These are phyloP conservation scores for Pachyramphus minor DNA, from an alignment of 2,113 vertebrate species.

Conservation along the genomic window DNA sequence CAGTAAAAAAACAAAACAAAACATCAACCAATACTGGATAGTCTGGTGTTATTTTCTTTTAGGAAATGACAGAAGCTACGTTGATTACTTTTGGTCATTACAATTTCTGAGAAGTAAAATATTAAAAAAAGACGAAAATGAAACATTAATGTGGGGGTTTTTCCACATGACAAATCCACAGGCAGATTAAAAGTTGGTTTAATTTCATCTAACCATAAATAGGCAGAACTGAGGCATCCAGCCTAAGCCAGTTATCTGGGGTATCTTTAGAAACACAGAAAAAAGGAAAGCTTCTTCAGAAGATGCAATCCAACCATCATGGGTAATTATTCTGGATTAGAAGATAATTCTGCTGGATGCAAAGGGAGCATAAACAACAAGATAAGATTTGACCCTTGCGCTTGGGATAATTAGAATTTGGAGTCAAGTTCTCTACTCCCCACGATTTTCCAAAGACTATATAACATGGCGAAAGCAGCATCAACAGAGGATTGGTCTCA, in stretches of 20 bases:
- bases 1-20: neutral
- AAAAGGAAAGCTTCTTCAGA: neutral
- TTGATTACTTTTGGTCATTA: neutral
- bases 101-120: neutral
- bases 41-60: neutral
- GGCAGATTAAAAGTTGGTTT: neutral
- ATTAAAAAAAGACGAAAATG: neutral
- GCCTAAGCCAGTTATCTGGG: neutral
- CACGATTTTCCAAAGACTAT: neutral
- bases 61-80: neutral
- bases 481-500: neutral
- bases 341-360: neutral
- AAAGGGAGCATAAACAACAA: neutral
- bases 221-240: neutral
- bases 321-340: neutral
- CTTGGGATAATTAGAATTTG: neutral
- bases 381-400: neutral
- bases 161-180: neutral
- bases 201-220: neutral
- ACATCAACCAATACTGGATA: neutral
- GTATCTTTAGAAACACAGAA: neutral
- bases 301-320: rapidly evolving
- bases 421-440: neutral
- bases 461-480: neutral
- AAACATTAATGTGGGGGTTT: neutral